These are phyloP conservation scores for Todus mexicanus DNA, from an alignment of 2,797 vertebrate genomes.

Conservation along the genomic window DNA sequence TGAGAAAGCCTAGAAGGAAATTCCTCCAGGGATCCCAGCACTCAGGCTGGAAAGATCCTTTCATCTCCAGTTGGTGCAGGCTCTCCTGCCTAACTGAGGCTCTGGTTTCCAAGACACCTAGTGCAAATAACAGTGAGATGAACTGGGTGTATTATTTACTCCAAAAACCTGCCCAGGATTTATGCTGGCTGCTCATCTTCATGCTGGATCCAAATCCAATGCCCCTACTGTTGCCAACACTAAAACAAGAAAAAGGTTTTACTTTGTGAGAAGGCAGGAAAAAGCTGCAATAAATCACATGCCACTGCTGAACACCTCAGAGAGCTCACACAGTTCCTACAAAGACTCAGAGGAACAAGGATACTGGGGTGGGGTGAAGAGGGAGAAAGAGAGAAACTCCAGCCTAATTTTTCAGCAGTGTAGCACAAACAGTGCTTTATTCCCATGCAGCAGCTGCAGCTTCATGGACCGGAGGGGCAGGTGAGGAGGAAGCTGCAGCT, in stretches of 20 bases:
- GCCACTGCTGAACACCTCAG: background rate
- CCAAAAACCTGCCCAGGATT: background rate
- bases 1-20: constrained; percentile 16
- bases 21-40: background rate
- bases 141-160: background rate
- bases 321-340: background rate
- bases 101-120: constrained; percentile 3
- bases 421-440: background rate
- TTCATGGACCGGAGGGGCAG: background rate
- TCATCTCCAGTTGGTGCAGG: background rate
- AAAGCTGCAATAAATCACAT: background rate
- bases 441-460: background rate
- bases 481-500: background rate
- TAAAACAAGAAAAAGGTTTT: background rate
- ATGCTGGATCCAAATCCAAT: background rate
- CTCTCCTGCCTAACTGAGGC: background rate
- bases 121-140: background rate
- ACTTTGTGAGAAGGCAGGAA: background rate
- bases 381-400: background rate
- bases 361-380: background rate
- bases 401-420: background rate
- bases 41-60: background rate
- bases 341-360: background rate
- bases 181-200: constrained; percentile 14
- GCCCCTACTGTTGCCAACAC: background rate